A percentile compares a stretch with the other conserved stretches of the same genome.
Evolutionary conservation across 2,797 vertebrate genomes (phyloP).

Genomic region (Valencia hispanica): DNA sequence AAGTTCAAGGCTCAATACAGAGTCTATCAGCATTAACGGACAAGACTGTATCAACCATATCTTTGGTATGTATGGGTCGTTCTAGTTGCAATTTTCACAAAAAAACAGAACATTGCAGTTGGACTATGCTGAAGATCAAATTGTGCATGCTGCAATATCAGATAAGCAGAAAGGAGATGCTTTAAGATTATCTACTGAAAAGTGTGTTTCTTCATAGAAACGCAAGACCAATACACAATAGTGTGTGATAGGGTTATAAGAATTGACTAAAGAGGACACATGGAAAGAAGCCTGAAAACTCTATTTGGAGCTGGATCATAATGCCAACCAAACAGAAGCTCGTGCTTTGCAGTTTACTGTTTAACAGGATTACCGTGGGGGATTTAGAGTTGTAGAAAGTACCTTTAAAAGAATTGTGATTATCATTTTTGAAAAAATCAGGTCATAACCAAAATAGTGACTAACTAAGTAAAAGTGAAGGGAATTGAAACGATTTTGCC

Average conservation of each 20-base stretch:
- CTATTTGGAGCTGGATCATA: neutral
- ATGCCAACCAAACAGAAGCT: neutral
- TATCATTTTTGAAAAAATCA: neutral
- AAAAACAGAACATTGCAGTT: neutral
- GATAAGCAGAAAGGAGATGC: neutral
- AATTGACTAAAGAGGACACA: neutral
- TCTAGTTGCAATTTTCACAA: neutral
- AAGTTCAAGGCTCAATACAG: no score
- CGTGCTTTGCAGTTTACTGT: neutral
- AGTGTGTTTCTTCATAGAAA: neutral
- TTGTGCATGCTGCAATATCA: neutral
- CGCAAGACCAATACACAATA: neutral
- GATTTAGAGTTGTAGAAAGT: neutral
- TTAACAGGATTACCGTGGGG: neutral
- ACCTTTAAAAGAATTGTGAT: neutral
- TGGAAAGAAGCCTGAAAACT: neutral
- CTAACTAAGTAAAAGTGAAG: neutral
- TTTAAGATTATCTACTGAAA: neutral
- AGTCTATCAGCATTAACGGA: neutral
- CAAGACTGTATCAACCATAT: neutral
- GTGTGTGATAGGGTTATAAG: neutral
- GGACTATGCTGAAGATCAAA: neutral
- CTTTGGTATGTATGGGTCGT: neutral
- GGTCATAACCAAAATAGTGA: neutral
- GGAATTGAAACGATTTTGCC: no score